Percentiles rank a stretch among this genome's conserved stretches.
Evolutionary conservation across 2,888 invertebrate species (phyloP).

Genomic region (Amblyjoppa proteus): DNA sequence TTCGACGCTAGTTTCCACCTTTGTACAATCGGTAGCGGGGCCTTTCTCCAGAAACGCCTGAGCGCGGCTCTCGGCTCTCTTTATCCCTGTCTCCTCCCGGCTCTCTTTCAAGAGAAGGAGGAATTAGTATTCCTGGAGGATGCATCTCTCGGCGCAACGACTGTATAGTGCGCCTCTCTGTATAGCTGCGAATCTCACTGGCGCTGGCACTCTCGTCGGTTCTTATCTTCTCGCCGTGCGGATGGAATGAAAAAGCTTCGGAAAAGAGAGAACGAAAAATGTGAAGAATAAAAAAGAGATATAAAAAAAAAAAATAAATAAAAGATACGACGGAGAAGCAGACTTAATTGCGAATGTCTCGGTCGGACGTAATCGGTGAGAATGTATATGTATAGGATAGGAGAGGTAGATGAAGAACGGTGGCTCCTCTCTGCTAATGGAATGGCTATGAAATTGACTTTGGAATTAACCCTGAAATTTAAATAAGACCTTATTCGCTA

Average conservation of each 20-base stretch:
- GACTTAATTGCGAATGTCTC: slow-evolving; percentile 51
- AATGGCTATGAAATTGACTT: slow-evolving; percentile 70
- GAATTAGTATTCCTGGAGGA: slow-evolving; percentile 76
- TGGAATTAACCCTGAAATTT: slow-evolving; percentile 68
- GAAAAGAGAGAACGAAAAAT: slow-evolving; percentile 9
- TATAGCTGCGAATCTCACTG: slow-evolving; percentile 18
- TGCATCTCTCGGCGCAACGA: slow-evolving; percentile 43
- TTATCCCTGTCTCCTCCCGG: background rate
- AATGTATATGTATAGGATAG: slow-evolving; percentile 41
- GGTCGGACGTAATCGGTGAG: slow-evolving; percentile 38
- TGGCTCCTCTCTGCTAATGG: slow-evolving; percentile 54
- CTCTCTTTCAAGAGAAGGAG: slow-evolving; percentile 29
- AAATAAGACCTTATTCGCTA: slow-evolving; percentile 51
- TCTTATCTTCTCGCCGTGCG: slow-evolving; percentile 29
- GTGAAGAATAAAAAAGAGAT: slow-evolving; percentile 1
- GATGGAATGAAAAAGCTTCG: slow-evolving; percentile 39
- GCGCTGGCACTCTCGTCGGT: slow-evolving; percentile 22
- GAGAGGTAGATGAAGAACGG: slow-evolving; percentile 33
- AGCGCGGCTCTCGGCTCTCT: slow-evolving; percentile 13
- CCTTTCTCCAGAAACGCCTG: slow-evolving; percentile 36
- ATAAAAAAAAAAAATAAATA: background rate
- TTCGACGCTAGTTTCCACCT: slow-evolving; percentile 56
- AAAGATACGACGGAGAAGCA: slow-evolving; percentile 2
- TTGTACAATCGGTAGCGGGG: slow-evolving; percentile 58
- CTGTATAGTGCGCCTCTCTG: slow-evolving; percentile 1